phyloP scores from a whole-genome alignment of 92 coral and sea anemone genomes.

The Blastomussa wellsi region DNA sequence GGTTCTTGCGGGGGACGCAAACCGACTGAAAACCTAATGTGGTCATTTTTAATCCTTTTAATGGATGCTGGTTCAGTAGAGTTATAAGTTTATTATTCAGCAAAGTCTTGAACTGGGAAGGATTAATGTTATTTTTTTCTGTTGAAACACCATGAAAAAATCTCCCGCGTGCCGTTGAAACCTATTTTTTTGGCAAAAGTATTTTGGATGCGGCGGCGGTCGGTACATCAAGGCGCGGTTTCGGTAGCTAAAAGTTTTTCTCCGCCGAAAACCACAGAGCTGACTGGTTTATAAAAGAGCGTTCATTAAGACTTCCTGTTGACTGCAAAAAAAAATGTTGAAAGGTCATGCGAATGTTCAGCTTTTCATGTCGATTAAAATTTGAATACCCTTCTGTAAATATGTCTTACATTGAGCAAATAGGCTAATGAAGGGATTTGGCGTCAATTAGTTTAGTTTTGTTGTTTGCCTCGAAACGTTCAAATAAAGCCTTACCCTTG shows the following conservation, averaged over 20 bases:
- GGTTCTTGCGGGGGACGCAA: not conserved
- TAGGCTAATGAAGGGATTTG: slow-evolving; percentile 10
- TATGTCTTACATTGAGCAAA: not conserved
- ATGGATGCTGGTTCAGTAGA: not conserved
- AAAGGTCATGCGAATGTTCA: not conserved
- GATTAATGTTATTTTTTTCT: not conserved
- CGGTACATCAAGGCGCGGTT: not conserved
- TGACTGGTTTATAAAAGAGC: not conserved
- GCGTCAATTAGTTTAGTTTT: not conserved
- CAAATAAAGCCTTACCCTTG: not conserved
- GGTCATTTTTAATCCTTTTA: not conserved
- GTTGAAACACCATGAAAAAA: not conserved
- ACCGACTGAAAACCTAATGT: not conserved
- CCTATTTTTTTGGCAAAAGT: not conserved
- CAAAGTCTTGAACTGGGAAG: not conserved
- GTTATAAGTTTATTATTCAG: not conserved
- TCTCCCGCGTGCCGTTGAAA: not conserved
- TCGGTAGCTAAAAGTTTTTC: not conserved
- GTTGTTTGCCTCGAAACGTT: slow-evolving; percentile 4
- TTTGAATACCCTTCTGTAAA: not conserved
- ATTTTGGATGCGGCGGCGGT: not conserved
- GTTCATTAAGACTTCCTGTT: not conserved
- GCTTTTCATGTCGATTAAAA: not conserved
- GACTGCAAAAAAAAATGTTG: not conserved
- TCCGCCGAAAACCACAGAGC: slow-evolving; percentile 4